Conservation (phyloP, 2,113 vertebrate species). For the Carollia perspicillata region DNA sequence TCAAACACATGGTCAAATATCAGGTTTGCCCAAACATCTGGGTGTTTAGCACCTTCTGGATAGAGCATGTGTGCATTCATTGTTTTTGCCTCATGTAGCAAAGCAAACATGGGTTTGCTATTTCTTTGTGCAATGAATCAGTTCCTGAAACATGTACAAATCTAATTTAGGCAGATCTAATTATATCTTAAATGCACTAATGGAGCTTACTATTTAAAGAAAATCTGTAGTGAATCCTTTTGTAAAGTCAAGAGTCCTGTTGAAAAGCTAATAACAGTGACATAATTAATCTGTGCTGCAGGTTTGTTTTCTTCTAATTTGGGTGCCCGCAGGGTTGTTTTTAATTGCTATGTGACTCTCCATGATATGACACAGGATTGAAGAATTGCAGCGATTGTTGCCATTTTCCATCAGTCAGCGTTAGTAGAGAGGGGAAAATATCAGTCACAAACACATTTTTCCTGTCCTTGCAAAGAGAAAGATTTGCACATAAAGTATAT, state of each 20-base stretch:
- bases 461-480: neutral
- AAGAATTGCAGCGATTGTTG: neutral
- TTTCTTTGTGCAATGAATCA: conserved; percentile 11
- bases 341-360: neutral
- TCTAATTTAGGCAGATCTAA: conserved; percentile 49
- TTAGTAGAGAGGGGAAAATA: neutral
- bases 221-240: conserved; percentile 50
- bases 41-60: neutral
- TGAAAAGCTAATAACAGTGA: conserved; percentile 11
- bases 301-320: conserved; percentile 30
- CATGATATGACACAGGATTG: neutral
- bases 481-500: neutral
- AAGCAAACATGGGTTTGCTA: conserved; percentile 35
- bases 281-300: conserved; percentile 25
- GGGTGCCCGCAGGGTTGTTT: neutral
- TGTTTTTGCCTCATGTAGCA: neutral
- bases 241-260: conserved; percentile 35
- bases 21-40: conserved; percentile 18
- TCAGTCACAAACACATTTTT: neutral
- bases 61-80: neutral
- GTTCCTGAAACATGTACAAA: conserved; percentile 45
- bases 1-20: neutral
- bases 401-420: neutral
- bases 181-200: conserved; percentile 55
- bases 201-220: conserved; percentile 61